phyloP scores from a whole-genome alignment of 2,888 invertebrate genomes.

The Ectemnius continuus region DNA sequence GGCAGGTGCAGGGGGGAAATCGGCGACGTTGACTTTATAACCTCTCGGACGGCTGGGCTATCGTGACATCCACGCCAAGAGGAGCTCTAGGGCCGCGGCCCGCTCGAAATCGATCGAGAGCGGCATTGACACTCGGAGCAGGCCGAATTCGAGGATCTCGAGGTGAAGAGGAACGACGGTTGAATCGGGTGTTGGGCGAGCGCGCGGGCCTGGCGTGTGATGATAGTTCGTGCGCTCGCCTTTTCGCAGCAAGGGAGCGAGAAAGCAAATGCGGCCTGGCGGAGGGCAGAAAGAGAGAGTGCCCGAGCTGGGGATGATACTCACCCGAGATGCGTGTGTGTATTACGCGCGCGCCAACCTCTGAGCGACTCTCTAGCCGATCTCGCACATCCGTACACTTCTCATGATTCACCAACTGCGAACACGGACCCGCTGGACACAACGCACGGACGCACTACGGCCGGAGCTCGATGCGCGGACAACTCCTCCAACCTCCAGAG shows the following conservation, averaged over 20 bases:
- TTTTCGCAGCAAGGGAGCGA: background rate
- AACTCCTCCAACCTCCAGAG: no score
- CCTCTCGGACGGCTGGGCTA: constrained; percentile 38
- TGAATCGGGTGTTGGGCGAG: no score
- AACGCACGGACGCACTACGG: background rate
- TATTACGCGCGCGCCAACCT: background rate
- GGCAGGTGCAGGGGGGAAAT: constrained; percentile 54
- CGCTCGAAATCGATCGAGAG: no score
- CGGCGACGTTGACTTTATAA: constrained; percentile 47
- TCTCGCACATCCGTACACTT: constrained; percentile 61
- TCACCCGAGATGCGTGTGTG: constrained; percentile 34
- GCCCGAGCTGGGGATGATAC: constrained; percentile 31
- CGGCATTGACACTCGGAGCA: no score
- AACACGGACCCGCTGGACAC: constrained; percentile 10
- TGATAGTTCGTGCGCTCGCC: background rate
- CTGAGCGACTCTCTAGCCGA: constrained; percentile 49
- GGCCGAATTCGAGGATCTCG: no score
- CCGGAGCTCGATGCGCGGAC: no score
- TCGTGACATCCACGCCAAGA: constrained; percentile 26
- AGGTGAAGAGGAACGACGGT: no score
- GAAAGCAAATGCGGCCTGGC: constrained; percentile 3
- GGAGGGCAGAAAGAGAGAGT: constrained; percentile 5
- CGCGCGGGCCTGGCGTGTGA: background rate
- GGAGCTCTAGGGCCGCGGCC: background rate
- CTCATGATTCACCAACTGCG: constrained; percentile 55